Evolutionary conservation across 2,888 invertebrate species (phyloP).

Genomic region (Dichetophora obliterata): DNA sequence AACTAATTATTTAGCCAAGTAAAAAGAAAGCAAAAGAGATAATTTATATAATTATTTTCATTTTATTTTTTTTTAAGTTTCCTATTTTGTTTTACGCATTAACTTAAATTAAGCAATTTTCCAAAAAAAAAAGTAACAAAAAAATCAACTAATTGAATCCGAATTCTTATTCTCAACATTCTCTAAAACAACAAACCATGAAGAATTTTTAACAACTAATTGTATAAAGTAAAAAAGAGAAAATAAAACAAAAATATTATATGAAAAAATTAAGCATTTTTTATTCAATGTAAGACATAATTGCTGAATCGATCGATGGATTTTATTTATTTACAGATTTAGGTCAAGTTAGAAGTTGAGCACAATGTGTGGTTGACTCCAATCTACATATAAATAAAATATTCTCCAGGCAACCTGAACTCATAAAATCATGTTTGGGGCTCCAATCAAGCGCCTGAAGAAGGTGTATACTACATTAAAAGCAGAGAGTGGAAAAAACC

Average conservation of each 20-base stretch:
- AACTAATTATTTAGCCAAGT: slow-evolving; percentile 14
- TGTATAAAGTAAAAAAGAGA: slow-evolving; percentile 24
- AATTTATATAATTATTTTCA: background rate
- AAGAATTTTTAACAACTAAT: slow-evolving; percentile 21
- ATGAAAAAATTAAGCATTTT: background rate
- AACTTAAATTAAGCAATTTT: slow-evolving; percentile 5
- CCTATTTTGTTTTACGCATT: background rate
- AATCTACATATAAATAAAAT: no score
- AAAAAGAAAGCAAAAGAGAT: background rate
- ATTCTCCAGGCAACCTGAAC: no score
- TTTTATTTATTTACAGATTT: no score
- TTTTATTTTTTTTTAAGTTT: background rate
- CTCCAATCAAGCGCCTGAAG: no score
- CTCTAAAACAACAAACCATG: background rate
- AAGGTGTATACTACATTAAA: no score
- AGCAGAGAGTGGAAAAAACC: no score
- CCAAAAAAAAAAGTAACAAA: background rate
- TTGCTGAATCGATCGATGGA: no score
- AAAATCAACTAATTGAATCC: background rate
- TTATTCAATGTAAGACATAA: no score
- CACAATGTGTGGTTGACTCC: no score
- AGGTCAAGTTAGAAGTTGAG: no score
- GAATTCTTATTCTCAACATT: slow-evolving; percentile 14
- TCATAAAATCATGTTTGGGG: no score
- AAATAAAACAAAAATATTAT: slow-evolving; percentile 34